phyloP scores from a whole-genome alignment of 2,113 vertebrate genomes.

The Anhinga rufa region DNA sequence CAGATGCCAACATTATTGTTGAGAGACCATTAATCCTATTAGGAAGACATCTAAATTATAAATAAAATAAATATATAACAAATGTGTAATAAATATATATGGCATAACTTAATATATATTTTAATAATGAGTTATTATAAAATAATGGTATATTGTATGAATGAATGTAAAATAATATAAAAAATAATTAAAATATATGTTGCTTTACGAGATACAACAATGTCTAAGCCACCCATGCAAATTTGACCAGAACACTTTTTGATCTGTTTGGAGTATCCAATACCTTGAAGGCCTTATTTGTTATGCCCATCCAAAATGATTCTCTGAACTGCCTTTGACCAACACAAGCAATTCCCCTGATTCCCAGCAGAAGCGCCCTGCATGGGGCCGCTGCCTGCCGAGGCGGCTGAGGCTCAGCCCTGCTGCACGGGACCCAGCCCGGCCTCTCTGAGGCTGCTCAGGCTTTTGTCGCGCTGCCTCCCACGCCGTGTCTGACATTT shows the following conservation, averaged over 20 bases:
- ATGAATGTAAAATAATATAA: background rate
- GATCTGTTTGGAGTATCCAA: background rate
- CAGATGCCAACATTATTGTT: background rate
- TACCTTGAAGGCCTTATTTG: background rate
- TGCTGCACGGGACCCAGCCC: background rate
- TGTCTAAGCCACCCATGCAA: background rate
- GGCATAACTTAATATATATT: no score
- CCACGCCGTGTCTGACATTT: fast-evolving
- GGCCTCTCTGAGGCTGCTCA: background rate
- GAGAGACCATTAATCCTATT: background rate
- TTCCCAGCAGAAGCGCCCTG: background rate
- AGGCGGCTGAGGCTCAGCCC: background rate
- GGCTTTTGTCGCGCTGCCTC: background rate
- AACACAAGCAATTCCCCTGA: background rate
- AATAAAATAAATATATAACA: background rate
- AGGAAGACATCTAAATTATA: background rate
- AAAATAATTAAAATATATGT: background rate
- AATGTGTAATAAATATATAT: background rate
- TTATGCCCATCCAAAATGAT: background rate
- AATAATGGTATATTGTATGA: background rate
- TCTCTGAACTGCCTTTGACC: background rate
- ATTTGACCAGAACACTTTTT: background rate
- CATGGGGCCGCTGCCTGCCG: background rate
- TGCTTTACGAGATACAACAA: fast-evolving
- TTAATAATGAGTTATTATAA: background rate